Evolutionary conservation across 2,888 invertebrate genomes (phyloP), one percentile per base, ranked within the genome.

Genomic region (Petrophora chlorosata): DNA sequence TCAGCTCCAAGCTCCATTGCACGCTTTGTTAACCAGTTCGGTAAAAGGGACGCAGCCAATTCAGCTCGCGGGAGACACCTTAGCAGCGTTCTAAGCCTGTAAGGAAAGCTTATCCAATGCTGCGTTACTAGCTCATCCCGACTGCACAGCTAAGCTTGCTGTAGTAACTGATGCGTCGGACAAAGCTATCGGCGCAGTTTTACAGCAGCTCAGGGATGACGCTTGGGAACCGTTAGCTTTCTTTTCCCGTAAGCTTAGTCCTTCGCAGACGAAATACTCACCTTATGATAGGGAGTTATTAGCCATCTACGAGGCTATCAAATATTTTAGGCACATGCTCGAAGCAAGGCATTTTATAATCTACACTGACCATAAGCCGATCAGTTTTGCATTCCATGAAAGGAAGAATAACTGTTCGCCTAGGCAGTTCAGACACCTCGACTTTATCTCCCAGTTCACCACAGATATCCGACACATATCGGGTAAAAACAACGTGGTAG

Each of bases 231-330:
- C 40, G 0, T 13, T 40, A 2, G 40, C 40, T 0, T 40, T 40
- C 30, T 40, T 28, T 3, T 40, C 40, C 7, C 7, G 19, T 2
- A 29, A 30, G 5, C 10, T 40, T 2, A 40, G 22, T 4, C 12
- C 22, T 14, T 4, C 40, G 8, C 40, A 40, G 7, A 7, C 0
- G 1, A 75, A 70, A 17, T 56, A 63, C 70, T 56, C 65, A 14
- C 59, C 69, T 2, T 79, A 78, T 45, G 77, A 82, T 40, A 33
- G 48, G 8, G 76, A 79, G 55, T 56, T 83, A 0, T 59, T 74
- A 3, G 78, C 74, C 0, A 68, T 70, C 3, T 80, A 73, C 43
- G 35, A 54, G 39, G 9, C 10, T n/a, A 39, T 48, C n/a, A 22
- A 38, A 16, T 28, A 51, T 14, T 51, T 51, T n/a, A 12, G 51